Evolutionary conservation across 2,888 invertebrate species (phyloP).

Genomic region (Epinotia ramella): DNA sequence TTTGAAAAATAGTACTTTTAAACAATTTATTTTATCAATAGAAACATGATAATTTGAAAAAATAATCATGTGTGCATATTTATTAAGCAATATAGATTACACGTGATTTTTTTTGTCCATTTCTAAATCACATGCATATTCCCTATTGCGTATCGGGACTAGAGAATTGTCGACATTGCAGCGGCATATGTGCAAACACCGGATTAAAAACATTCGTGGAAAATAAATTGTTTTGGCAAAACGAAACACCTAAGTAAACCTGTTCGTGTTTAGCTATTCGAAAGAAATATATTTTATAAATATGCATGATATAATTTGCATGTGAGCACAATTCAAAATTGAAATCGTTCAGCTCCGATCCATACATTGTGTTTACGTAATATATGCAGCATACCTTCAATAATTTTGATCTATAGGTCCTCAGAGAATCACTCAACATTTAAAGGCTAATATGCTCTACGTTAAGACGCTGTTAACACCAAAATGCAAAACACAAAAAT

Average conservation of each 20-base stretch:
- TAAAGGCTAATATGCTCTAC: no score
- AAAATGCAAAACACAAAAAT: no score
- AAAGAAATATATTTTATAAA: constrained; percentile 65
- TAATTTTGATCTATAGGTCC: not conserved
- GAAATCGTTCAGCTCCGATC: constrained; percentile 4
- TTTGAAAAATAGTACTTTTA: no score
- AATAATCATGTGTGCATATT: no score
- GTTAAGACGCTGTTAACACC: no score
- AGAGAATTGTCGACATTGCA: constrained; percentile 56
- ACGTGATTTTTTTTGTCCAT: no score
- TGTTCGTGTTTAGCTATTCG: constrained; percentile 62
- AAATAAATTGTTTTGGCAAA: constrained; percentile 30
- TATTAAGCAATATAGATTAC: no score
- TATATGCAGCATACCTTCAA: not conserved
- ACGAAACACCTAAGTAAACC: constrained; percentile 44
- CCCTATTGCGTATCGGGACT: constrained; percentile 52
- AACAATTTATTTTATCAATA: no score
- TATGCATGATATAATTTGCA: constrained; percentile 68
- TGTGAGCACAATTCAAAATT: constrained; percentile 39
- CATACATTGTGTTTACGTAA: not conserved
- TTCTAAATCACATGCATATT: no score
- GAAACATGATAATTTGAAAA: no score
- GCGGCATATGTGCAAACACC: constrained; percentile 62
- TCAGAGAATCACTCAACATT: not conserved
- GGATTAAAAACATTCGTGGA: constrained; percentile 41